Evolutionary conservation across 2,113 vertebrate genomes (phyloP).

Genomic region (Sceloporus undulatus): DNA sequence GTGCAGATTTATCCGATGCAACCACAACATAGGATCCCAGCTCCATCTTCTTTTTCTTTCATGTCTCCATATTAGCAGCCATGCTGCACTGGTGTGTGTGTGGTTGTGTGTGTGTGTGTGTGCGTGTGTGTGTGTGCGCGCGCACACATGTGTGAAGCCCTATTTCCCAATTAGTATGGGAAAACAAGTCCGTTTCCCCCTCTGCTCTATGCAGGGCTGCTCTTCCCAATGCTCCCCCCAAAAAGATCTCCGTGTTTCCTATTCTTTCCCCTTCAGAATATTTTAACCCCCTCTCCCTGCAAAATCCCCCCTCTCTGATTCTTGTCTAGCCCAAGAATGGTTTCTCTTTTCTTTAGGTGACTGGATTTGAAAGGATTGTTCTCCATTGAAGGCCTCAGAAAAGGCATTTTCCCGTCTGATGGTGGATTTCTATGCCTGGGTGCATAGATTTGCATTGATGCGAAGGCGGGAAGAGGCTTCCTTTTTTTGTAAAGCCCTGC

Average conservation of each 20-base stretch:
- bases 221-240: neutral
- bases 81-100: too few relatives aligned
- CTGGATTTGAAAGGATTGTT: neutral
- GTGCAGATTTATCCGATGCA: too few relatives aligned
- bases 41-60: neutral
- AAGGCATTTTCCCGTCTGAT: neutral
- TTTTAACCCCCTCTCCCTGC: neutral
- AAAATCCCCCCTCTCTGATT: neutral
- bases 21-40: neutral
- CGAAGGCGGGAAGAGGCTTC: neutral
- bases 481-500: neutral
- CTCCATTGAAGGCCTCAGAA: neutral
- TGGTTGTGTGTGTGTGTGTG: too few relatives aligned
- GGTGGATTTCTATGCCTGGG: neutral
- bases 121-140: too few relatives aligned
- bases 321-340: neutral
- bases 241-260: neutral
- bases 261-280: neutral
- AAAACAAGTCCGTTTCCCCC: neutral
- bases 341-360: neutral
- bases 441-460: slow-evolving; percentile 9
- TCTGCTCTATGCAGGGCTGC: too few relatives aligned
- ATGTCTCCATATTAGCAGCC: neutral
- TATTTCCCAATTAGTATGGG: neutral
- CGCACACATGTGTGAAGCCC: neutral